Percentiles rank a stretch among this genome's conserved stretches.
These are phyloP conservation scores for Vultur gryphus DNA, from an alignment of 2,797 vertebrate species.

Conservation along the genomic window DNA sequence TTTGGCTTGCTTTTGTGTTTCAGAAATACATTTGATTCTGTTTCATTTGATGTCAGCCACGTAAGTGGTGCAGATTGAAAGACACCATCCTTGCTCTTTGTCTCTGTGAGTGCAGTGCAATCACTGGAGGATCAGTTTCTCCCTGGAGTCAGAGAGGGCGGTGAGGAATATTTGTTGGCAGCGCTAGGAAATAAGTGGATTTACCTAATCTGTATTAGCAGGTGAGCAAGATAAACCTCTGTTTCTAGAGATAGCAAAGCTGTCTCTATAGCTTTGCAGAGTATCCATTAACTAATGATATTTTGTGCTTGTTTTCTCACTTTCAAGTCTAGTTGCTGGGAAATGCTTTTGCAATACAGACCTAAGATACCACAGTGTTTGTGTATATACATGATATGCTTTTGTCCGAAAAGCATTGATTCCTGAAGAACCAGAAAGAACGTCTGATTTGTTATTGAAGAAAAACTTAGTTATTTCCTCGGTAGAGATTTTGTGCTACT, in stretches of 20 bases:
- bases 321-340: background rate
- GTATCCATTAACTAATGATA: background rate
- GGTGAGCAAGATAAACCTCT: background rate
- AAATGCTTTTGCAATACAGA: background rate
- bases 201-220: background rate
- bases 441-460: background rate
- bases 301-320: background rate
- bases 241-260: too few relatives aligned
- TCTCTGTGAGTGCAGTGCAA: accelerated
- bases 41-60: background rate
- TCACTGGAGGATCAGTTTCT: accelerated
- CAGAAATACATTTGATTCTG: background rate
- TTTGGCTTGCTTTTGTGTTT: background rate
- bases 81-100: background rate
- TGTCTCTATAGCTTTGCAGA: background rate
- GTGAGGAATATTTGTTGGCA: background rate
- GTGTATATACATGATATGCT: accelerated
- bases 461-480: background rate
- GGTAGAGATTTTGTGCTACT: accelerated
- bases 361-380: accelerated
- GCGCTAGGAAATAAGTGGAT: background rate
- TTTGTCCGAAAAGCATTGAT: too few relatives aligned
- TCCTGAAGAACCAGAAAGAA: background rate
- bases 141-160: background rate
- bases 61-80: accelerated